Evolutionary conservation across 2,888 invertebrate species (phyloP).

Genomic region (Cataglyphis albicans): DNA sequence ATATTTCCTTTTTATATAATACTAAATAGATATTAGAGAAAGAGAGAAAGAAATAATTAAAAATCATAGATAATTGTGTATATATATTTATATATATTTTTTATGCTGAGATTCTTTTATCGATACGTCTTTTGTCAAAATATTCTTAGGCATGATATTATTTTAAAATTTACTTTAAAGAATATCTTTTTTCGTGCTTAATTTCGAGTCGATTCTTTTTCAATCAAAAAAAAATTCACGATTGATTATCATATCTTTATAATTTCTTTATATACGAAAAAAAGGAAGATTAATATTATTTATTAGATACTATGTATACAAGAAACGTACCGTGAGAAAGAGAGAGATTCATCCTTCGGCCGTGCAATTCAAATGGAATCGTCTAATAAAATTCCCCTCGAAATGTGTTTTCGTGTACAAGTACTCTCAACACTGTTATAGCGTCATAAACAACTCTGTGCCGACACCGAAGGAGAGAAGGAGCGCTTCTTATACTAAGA

Average conservation of each 20-base stretch:
- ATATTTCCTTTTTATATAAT: not conserved
- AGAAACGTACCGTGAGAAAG: not conserved
- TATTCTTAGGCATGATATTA: not conserved
- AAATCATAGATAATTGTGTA: not conserved
- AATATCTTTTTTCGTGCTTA: not conserved
- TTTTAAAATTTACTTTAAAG: not conserved
- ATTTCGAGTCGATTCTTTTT: not conserved
- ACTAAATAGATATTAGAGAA: not conserved
- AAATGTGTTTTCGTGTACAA: slow-evolving; percentile 48
- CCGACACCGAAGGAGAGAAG: not conserved
- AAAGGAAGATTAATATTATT: not conserved
- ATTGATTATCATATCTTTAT: not conserved
- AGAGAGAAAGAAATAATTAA: not conserved
- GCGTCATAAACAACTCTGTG: slow-evolving; percentile 50
- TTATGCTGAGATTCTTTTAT: not conserved
- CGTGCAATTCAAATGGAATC: not conserved
- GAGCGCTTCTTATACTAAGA: slow-evolving; percentile 32
- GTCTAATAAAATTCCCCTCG: slow-evolving; percentile 8
- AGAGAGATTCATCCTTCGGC: not conserved
- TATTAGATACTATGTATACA: not conserved
- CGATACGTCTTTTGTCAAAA: not conserved
- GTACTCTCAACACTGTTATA: slow-evolving; percentile 57
- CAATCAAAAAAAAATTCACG: not conserved
- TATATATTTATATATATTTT: not conserved
- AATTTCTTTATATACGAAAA: not conserved